Evolutionary conservation across 2,888 invertebrate species (phyloP).

Genomic region (Diadromus collaris): DNA sequence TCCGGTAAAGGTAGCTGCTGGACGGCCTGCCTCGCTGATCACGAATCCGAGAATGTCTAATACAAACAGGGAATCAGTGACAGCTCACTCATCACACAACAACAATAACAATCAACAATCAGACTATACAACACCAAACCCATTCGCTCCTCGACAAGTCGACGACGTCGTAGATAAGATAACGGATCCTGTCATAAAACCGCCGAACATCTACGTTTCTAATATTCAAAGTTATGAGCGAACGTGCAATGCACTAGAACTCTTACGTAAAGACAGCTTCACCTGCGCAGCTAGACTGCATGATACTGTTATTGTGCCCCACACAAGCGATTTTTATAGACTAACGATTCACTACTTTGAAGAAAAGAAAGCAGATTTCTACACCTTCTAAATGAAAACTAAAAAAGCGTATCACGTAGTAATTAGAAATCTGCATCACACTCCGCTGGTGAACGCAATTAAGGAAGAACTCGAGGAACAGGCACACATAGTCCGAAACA

Average conservation of each 20-base stretch:
- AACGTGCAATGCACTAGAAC: background rate
- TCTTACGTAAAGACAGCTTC: background rate
- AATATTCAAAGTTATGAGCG: too few species aligned
- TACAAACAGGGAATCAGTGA: too few species aligned
- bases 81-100: background rate
- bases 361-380: too few species aligned
- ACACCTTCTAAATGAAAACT: too few species aligned
- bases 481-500: constrained; percentile 55
- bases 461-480: constrained; percentile 44
- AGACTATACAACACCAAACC: background rate
- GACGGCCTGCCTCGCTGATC: background rate
- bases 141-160: background rate
- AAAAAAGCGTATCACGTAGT: too few species aligned
- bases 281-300: background rate
- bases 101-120: background rate
- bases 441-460: constrained; percentile 34
- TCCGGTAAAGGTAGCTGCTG: background rate
- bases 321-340: too few species aligned
- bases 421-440: too few species aligned
- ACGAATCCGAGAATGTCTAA: background rate
- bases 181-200: background rate
- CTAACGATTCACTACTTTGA: too few species aligned
- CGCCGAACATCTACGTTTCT: too few species aligned
- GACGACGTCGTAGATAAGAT: background rate
- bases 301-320: background rate